A percentile compares a stretch with the other conserved stretches of the same genome.
Evolutionary conservation across 2,797 vertebrate genomes (phyloP).

Genomic region (Sebastiscus albofasciatus): DNA sequence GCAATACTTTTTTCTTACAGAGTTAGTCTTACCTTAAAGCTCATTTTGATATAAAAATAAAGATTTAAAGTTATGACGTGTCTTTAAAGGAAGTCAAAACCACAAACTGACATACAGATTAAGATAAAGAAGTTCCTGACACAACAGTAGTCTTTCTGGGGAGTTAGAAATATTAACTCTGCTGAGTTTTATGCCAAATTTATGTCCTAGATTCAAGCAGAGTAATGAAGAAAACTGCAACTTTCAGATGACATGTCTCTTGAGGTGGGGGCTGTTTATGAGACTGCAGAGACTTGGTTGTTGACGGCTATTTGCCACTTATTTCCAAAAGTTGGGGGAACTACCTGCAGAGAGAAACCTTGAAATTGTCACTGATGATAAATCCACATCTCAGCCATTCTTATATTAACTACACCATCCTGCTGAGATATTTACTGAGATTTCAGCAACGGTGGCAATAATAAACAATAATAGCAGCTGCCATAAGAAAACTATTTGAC

Average conservation of each 20-base stretch:
- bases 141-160: not conserved
- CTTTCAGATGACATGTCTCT: not conserved
- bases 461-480: conserved; percentile 23
- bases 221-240: not conserved
- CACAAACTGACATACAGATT: not conserved
- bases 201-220: not conserved
- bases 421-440: not conserved
- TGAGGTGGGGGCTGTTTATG: not conserved
- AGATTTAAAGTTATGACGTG: not conserved
- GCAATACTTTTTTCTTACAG: not conserved
- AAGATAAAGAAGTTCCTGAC: not conserved
- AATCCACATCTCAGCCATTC: not conserved
- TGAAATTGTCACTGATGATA: not conserved
- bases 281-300: not conserved
- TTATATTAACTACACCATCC: not conserved
- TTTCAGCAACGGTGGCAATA: conserved; percentile 24
- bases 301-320: not conserved
- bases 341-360: not conserved
- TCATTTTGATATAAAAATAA: not conserved
- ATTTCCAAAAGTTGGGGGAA: conserved; percentile 6
- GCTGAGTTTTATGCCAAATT: not conserved
- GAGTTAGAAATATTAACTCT: not conserved
- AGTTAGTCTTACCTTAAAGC: not conserved
- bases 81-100: not conserved
- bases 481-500: conserved; percentile 2